Conservation (phyloP, 2,113 vertebrate species). For the Etia nguti region DNA sequence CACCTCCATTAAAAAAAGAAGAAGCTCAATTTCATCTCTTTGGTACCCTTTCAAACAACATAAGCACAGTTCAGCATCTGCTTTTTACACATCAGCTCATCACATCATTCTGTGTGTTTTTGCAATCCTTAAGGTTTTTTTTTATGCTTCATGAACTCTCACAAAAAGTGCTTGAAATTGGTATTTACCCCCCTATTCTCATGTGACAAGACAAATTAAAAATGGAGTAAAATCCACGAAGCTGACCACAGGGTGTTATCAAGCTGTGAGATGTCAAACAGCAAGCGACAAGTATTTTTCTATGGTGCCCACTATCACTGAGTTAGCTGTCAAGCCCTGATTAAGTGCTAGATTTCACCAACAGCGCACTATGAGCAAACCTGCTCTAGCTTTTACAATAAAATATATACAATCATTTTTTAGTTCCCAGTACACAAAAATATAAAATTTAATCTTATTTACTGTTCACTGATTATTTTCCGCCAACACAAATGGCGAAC, state of each 20-base stretch:
- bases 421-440: neutral
- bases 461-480: neutral
- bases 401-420: neutral
- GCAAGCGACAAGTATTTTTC: neutral
- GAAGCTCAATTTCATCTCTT: neutral
- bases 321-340: neutral
- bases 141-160: neutral
- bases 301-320: neutral
- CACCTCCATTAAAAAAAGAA: neutral
- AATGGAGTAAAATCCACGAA: neutral
- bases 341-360: neutral
- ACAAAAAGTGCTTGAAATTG: neutral
- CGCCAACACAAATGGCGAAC: no score
- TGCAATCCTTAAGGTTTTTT: neutral
- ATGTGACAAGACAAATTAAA: neutral
- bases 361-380: neutral
- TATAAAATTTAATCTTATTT: neutral
- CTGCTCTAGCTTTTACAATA: neutral
- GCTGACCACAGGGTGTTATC: neutral
- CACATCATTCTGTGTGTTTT: neutral
- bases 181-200: neutral
- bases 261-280: slow-evolving; percentile 20
- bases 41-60: neutral
- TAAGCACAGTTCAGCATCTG: neutral
- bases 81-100: neutral